Percentiles rank a stretch among this genome's conserved stretches.
phyloP scores from a whole-genome alignment of 2,888 invertebrate genomes.

The Pasiphila rectangulata region DNA sequence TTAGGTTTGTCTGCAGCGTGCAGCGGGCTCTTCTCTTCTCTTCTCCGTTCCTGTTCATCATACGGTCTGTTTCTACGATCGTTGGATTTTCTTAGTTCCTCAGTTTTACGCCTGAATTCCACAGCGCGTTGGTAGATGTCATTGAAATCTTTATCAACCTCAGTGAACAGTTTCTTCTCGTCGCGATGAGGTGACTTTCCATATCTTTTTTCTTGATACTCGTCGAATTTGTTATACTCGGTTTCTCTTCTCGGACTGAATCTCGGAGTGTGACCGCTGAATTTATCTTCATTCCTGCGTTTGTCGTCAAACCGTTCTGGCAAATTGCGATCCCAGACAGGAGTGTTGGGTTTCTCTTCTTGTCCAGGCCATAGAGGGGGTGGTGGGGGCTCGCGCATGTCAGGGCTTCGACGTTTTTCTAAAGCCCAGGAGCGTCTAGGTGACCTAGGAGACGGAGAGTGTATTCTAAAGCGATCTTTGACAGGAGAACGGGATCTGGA shows the following conservation, averaged over 20 bases:
- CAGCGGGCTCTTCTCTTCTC: background rate
- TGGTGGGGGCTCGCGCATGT: conserved; percentile 54
- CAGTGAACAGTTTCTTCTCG: conserved; percentile 30
- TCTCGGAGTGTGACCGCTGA: conserved; percentile 2
- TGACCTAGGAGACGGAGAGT: conserved; percentile 57
- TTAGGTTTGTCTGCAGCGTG: conserved; percentile 4
- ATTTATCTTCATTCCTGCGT: conserved; percentile 22
- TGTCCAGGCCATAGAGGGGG: conserved; percentile 66
- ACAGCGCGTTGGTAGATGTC: conserved; percentile 60
- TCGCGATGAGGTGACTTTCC: conserved; percentile 33
- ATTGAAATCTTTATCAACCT: conserved; percentile 59
- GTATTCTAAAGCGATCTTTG: conserved; percentile 55
- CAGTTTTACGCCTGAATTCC: conserved; percentile 59
- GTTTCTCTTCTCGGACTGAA: conserved; percentile 21
- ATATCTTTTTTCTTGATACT: conserved; percentile 7
- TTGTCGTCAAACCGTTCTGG: conserved; percentile 42
- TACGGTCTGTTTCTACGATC: conserved; percentile 28
- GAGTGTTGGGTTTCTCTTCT: conserved; percentile 30
- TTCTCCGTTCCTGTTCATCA: conserved; percentile 4
- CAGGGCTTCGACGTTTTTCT: conserved; percentile 63
- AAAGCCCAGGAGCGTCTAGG: conserved; percentile 70
- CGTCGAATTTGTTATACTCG: conserved; percentile 29
- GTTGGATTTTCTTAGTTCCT: conserved; percentile 49
- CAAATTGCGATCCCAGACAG: conserved; percentile 23
- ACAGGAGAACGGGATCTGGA: conserved; percentile 62